A percentile compares a stretch with the other conserved stretches of the same genome.
These are phyloP conservation scores for Rhinophrynus dorsalis DNA, from an alignment of 2,797 vertebrate species.

Conservation along the genomic window DNA sequence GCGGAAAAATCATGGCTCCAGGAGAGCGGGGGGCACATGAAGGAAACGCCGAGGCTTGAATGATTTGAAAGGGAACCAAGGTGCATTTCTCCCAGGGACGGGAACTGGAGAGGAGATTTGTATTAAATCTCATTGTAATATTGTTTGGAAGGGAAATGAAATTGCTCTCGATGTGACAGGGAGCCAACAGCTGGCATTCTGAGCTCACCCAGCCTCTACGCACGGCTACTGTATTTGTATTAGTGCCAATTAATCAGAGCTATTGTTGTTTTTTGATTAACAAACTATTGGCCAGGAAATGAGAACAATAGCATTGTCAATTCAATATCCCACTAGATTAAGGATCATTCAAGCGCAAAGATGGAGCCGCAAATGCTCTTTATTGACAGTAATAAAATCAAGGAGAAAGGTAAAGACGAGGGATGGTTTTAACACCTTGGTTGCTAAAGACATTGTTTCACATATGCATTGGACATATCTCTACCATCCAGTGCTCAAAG, in stretches of 20 bases:
- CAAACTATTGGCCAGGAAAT: constrained; percentile 54
- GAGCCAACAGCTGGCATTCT: constrained; percentile 46
- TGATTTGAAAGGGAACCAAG: constrained; percentile 1
- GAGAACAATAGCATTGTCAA: constrained; percentile 30
- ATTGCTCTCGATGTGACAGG: constrained; percentile 37
- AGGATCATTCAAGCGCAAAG: background rate
- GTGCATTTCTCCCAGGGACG: constrained; percentile 27
- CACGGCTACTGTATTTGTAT: constrained; percentile 44
- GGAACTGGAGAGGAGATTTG: constrained; percentile 49
- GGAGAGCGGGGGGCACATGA: background rate
- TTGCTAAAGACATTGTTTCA: too few relatives aligned
- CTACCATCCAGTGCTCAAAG: too few relatives aligned
- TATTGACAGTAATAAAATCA: too few relatives aligned
- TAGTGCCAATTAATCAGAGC: constrained; percentile 57
- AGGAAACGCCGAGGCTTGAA: background rate
- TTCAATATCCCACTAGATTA: constrained; percentile 1
- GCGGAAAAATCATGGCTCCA: too few relatives aligned
- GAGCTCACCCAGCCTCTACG: constrained; percentile 42
- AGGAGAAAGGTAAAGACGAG: too few relatives aligned
- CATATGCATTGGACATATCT: too few relatives aligned
- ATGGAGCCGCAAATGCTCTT: too few relatives aligned
- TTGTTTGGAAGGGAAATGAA: constrained; percentile 51
- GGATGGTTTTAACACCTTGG: too few relatives aligned
- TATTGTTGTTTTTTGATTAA: constrained; percentile 54
- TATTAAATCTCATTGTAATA: constrained; percentile 44